Percentiles rank a stretch among this genome's conserved stretches.
Evolutionary conservation across 1,140 invertebrate genomes (phyloP).

Genomic region (Trichomalopsis sarcophagae): DNA sequence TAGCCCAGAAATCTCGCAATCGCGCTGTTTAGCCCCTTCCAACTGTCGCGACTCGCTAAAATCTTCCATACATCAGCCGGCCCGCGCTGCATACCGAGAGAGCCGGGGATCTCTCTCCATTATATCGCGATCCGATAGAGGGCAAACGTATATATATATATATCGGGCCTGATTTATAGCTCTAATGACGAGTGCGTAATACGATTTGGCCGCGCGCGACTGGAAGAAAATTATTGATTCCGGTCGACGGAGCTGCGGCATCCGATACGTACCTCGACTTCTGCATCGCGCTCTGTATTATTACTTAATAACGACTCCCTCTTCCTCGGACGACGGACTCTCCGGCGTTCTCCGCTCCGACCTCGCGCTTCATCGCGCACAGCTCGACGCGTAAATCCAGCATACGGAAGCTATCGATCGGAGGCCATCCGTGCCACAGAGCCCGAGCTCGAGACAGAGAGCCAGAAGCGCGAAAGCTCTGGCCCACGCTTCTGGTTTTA

Average conservation of each 20-base stretch:
- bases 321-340: background rate
- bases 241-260: no score
- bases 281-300: background rate
- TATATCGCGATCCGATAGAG: background rate
- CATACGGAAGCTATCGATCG: slow-evolving; percentile 14
- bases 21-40: background rate
- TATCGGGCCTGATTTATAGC: background rate
- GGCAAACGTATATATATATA: background rate
- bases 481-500: slow-evolving; percentile 35
- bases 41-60: slow-evolving; percentile 19
- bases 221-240: no score
- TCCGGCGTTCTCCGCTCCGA: background rate
- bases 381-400: slow-evolving; percentile 8
- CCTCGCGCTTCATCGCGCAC: background rate
- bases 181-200: background rate
- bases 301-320: background rate
- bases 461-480: background rate
- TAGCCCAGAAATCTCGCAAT: slow-evolving; percentile 41
- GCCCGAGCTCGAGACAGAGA: background rate
- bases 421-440: background rate
- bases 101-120: background rate
- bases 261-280: background rate
- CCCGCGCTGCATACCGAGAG: slow-evolving; percentile 3
- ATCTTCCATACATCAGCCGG: slow-evolving; percentile 29
- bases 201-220: no score